A percentile compares a stretch with the other conserved stretches of the same genome.
phyloP scores from a whole-genome alignment of 2,888 invertebrate species.

The Anorthoa munda region DNA sequence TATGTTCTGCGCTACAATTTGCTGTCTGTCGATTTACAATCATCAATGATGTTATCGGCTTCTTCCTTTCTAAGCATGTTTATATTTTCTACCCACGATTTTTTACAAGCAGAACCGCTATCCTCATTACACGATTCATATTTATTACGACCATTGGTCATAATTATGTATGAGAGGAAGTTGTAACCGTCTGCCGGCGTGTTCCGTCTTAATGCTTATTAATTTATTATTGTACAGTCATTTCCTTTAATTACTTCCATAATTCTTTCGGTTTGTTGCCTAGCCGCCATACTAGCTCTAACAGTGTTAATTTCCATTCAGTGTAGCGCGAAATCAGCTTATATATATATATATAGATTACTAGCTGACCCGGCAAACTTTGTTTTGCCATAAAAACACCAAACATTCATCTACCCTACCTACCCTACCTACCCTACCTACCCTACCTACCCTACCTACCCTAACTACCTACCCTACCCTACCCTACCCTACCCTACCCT shows the following conservation, averaged over 20 bases:
- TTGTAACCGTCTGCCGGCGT: slow-evolving; percentile 47
- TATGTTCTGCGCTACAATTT: neutral
- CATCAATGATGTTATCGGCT: slow-evolving; percentile 15
- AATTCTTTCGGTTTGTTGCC: slow-evolving; percentile 42
- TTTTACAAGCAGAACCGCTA: slow-evolving; percentile 48
- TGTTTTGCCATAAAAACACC: no score
- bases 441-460: no score
- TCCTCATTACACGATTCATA: slow-evolving; percentile 34
- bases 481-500: no score
- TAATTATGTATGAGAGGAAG: slow-evolving; percentile 61
- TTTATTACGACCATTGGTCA: slow-evolving; percentile 46
- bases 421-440: no score
- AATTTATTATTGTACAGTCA: slow-evolving; percentile 55
- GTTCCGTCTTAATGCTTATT: slow-evolving; percentile 51
- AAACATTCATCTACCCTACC: no score
- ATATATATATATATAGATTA: slow-evolving; percentile 12
- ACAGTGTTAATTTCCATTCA: slow-evolving; percentile 23
- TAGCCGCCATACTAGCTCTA: slow-evolving; percentile 20
- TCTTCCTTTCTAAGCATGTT: slow-evolving; percentile 12
- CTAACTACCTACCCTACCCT: no score
- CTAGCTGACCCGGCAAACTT: no score
- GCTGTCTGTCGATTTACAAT: slow-evolving; percentile 1
- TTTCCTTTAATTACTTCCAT: slow-evolving; percentile 51
- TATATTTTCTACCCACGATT: slow-evolving; percentile 12
- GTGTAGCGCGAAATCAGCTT: slow-evolving; percentile 42